phyloP scores from a whole-genome alignment of 2,797 vertebrate genomes.

The Poeciliopsis turneri region DNA sequence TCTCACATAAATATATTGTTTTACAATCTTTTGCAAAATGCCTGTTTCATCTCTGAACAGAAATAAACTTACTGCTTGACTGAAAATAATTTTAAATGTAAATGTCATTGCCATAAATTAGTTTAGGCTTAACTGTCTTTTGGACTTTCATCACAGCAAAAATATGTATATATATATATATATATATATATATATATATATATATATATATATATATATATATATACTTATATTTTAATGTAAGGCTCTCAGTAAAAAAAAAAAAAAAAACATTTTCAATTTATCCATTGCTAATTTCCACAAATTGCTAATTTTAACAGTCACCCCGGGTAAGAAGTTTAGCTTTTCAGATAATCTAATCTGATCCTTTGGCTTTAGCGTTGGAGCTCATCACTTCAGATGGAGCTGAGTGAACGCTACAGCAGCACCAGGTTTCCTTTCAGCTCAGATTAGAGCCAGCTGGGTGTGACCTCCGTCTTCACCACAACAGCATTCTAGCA shows the following conservation, averaged over 20 bases:
- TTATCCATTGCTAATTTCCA: not conserved
- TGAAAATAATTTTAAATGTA: not conserved
- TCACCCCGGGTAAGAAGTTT: not conserved
- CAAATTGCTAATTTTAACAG: not conserved
- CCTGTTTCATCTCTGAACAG: no score
- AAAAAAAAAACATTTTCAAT: not conserved
- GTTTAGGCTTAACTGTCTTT: not conserved
- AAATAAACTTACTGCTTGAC: not conserved
- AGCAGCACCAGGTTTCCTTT: not conserved
- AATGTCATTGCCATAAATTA: not conserved
- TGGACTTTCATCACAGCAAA: not conserved
- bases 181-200: no score
- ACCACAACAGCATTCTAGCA: not conserved
- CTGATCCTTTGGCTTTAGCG: not conserved
- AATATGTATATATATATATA: not conserved
- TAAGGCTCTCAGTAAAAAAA: not conserved
- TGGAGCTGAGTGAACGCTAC: not conserved
- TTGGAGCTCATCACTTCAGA: not conserved
- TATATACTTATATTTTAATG: not conserved
- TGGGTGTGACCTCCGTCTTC: not conserved
- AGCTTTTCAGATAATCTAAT: not conserved
- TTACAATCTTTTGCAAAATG: not conserved
- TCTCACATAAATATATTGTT: not conserved
- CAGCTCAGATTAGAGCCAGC: not conserved
- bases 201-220: no score